Conservation (phyloP, 2,888 invertebrate species). For the Gibbula magus region DNA sequence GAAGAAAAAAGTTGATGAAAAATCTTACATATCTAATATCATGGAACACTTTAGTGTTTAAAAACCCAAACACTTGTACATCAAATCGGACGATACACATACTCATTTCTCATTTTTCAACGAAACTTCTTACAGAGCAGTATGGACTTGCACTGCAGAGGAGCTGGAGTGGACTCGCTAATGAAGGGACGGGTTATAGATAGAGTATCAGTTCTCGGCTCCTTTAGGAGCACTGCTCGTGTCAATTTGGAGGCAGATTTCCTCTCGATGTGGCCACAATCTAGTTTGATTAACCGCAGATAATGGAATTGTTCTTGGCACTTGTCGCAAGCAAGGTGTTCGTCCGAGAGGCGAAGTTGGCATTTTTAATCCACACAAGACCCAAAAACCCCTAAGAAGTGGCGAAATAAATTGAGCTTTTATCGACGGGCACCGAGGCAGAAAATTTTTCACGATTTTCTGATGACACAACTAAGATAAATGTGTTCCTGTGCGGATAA, state of each 20-base stretch:
- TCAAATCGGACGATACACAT: no score
- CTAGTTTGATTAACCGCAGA: slow-evolving; percentile 2
- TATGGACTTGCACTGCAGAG: no score
- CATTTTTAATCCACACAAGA: slow-evolving; percentile 4
- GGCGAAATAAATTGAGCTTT: slow-evolving; percentile 15
- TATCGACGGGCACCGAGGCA: slow-evolving; percentile 10
- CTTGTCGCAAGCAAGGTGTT: slow-evolving; percentile 11
- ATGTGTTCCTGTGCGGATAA: background rate
- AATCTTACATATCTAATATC: no score
- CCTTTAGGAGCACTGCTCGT: background rate
- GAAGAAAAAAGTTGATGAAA: no score
- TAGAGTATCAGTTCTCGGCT: background rate
- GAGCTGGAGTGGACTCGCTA: no score
- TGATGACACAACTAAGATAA: slow-evolving; percentile 15
- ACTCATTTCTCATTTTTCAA: no score
- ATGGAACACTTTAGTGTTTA: no score
- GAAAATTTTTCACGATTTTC: slow-evolving; percentile 15
- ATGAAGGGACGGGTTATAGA: no score
- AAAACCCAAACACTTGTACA: no score
- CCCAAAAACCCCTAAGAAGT: slow-evolving; percentile 2
- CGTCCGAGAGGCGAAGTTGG: background rate
- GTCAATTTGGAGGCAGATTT: slow-evolving; percentile 8
- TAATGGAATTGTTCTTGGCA: slow-evolving; percentile 13
- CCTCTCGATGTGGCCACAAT: background rate
- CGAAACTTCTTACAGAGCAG: no score